Percentiles rank a stretch among this genome's conserved stretches.
Conservation (phyloP, 2,113 vertebrate species). For the Chaenogobius annularis region DNA sequence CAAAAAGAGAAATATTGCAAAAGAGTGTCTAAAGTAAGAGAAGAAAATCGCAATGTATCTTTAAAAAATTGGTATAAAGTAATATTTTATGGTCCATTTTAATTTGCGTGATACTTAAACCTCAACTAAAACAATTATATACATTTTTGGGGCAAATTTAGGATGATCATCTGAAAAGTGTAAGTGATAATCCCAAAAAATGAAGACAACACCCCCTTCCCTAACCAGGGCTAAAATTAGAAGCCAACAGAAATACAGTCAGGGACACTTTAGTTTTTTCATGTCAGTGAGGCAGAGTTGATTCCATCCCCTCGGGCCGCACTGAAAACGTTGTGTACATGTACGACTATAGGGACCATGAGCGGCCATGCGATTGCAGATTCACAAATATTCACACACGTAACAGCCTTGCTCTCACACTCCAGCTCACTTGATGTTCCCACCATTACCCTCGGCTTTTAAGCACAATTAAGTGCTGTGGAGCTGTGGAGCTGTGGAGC, state of each 20-base stretch:
- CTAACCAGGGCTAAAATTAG: neutral
- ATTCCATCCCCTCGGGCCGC: conserved; percentile 5
- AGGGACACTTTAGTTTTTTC: conserved; percentile 44
- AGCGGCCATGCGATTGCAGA: neutral
- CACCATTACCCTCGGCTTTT: neutral
- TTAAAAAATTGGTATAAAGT: too few species aligned
- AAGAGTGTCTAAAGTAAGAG: too few species aligned
- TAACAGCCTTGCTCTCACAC: neutral
- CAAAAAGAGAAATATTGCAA: too few species aligned
- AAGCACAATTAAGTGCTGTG: neutral
- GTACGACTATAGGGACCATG: conserved; percentile 1
- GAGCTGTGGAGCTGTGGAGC: neutral
- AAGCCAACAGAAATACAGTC: neutral
- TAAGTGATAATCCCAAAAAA: too few species aligned
- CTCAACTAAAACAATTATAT: too few species aligned
- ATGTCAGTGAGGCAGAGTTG: conserved; percentile 30
- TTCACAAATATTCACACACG: neutral
- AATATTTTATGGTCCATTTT: too few species aligned
- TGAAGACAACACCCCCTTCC: too few species aligned
- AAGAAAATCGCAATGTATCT: too few species aligned
- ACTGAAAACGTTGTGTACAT: neutral
- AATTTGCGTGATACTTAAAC: too few species aligned
- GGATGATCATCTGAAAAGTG: too few species aligned
- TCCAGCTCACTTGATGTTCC: neutral
- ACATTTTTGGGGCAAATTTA: too few species aligned